Percentiles rank a stretch among this genome's conserved stretches.
phyloP scores from a whole-genome alignment of 1,140 invertebrate genomes.

The Anoplophora glabripennis region DNA sequence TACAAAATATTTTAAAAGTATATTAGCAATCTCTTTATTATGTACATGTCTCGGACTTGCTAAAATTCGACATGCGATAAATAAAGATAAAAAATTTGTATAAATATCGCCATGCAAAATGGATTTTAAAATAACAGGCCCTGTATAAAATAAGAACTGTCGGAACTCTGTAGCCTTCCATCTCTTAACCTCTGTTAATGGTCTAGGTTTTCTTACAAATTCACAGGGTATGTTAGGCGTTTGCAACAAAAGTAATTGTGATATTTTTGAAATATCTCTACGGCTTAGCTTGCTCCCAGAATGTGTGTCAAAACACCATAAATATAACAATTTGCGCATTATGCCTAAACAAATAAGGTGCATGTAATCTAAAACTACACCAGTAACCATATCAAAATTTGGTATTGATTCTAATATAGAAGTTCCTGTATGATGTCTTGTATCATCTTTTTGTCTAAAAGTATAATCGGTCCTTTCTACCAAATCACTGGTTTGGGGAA shows the following conservation, averaged over 20 bases:
- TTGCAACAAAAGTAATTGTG: conserved; percentile 11
- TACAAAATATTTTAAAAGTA: too few relatives aligned
- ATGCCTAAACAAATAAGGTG: conserved; percentile 28
- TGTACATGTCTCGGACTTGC: too few relatives aligned
- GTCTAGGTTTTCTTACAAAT: conserved; percentile 24
- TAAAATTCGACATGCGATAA: too few relatives aligned
- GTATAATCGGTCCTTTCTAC: neutral
- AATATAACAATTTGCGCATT: conserved; percentile 22
- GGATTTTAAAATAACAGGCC: conserved; percentile 22
- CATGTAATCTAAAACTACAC: conserved; percentile 28
- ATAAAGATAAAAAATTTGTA: too few relatives aligned
- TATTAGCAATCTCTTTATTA: too few relatives aligned
- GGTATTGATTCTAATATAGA: conserved; percentile 7
- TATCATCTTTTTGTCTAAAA: neutral
- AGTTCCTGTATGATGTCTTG: conserved; percentile 8
- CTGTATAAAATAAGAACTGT: conserved; percentile 30
- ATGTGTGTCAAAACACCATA: conserved; percentile 22
- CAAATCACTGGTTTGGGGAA: conserved; percentile 1
- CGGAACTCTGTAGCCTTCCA: conserved; percentile 31
- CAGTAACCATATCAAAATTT: conserved; percentile 19
- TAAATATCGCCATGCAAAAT: too few relatives aligned
- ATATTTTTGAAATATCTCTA: conserved; percentile 7
- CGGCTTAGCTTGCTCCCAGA: conserved; percentile 3
- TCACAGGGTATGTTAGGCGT: conserved; percentile 14
- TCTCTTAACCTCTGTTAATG: conserved; percentile 17